Base-by-base conservation (phyloP, 2,113 vertebrate genomes). In the Cercocebus atys region DNA sequence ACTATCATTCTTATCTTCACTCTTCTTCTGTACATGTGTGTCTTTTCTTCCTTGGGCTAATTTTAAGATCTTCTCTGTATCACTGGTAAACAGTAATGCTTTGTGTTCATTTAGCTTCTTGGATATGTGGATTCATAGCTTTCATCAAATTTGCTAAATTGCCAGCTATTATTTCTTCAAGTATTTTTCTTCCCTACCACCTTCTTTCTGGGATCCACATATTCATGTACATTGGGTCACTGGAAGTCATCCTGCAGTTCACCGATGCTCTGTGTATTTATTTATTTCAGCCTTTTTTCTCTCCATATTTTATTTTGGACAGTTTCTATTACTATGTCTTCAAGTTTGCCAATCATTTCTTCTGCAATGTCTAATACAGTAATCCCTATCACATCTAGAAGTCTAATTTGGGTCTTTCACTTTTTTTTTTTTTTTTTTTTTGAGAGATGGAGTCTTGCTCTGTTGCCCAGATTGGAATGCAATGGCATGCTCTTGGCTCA, bases 91-190 rank as follows among this genome's bases (percentile, higher is more conserved):
- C 17, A 38, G 50, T 27, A 91, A 79, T 32, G 38, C 30, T 73
- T 81, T 2, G 32, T 38, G 16, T 72, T 95, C 66, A 90, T 50
- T 86, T 73, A 83, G 57, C 55, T 87, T 80, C 78, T 88, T 52
- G 40, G 43, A 72, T 79, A 35, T 75, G 4, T 72, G 35, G 43
- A 89, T 72, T 90, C 66, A 78, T 1, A 88, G 16, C 83, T 61
- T 80, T 35, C 91, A 96, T 18, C 30, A 90, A 92, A 64, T 83
- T 73, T 95, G 50, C 75, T 70, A 93, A 92, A 78, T 13, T 55
- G 2, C 35, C 72, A 64, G 40, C 8, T 84, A 50, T 57, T 50
- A 76, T 70, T 82, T 93, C 50, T 89, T 95, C 73, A 88, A 66
- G 38, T 40, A 66, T 72, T 79, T 95, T 70, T 76, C 55, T 18